Base-by-base conservation (phyloP, 2,888 invertebrate genomes). In the Caenorhabditis panamensis region DNA sequence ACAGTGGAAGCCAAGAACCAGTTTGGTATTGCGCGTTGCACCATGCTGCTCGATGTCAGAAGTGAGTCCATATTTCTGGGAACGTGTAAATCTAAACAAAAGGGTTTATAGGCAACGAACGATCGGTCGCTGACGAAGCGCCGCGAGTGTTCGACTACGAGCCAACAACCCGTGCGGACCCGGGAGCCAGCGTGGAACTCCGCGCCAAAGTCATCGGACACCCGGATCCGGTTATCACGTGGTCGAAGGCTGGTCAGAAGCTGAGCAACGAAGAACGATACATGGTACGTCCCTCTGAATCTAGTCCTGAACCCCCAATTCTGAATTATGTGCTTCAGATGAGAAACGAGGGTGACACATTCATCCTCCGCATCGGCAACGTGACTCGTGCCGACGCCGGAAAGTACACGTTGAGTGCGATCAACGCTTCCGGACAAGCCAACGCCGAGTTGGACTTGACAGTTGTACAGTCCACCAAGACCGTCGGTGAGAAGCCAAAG, bases 201-300 rank as follows among this genome's bases (percentile, higher is more conserved):
- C 75, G 82, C 51, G 84, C 85, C 11, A 81, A 81, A 62, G 79
- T 86, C 22, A 79, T 75, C 47, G 88, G 87, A 11, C 84, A 86
- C 56, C 88, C 88, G 11, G 89, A 89, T 64, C 87, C 89, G 20
- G 89, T 89, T 8, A 86, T 89, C 44, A 79, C 83, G 31, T 89
- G 89, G 89, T 62, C 66, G 16, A 80, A 80, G 22, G 75, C 56
- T 8, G 54, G 16, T 13, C 54, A 67, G 44, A 69, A 75, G 58
- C 24, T 86, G 51, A 68, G 75, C 26, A 86, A 86, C 22, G 82
- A 82, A 47, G 82, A 81, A 26, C 83, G 84, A 76, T 83, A 87
- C 63, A 71, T 79, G 63, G 86, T 85, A 53, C 18, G 62, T 31
- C n/a, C 26, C 44, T 53, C 2, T n/a, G 2, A 16, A 49, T 20